phyloP scores from a whole-genome alignment of 2,888 invertebrate genomes.

The Limenitis camilla region DNA sequence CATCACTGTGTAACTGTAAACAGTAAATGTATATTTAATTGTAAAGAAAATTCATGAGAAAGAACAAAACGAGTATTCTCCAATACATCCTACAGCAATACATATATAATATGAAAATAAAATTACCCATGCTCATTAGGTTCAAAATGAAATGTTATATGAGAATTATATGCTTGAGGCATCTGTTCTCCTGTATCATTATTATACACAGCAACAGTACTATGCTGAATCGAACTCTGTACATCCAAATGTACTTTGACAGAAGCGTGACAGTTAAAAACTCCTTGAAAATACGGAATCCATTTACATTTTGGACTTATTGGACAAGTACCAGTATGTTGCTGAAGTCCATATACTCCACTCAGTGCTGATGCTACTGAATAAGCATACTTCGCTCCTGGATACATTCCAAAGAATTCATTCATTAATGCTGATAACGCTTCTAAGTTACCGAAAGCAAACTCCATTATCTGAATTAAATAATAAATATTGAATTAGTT shows the following conservation, averaged over 20 bases:
- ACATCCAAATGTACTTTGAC: conserved; percentile 60
- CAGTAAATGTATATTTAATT: background rate
- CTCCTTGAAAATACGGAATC: conserved; percentile 60
- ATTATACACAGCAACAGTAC: conserved; percentile 46
- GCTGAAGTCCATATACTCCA: conserved; percentile 44
- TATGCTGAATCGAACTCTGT: conserved; percentile 37
- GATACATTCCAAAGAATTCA: conserved; percentile 55
- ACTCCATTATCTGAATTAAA: conserved; percentile 47
- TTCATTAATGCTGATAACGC: conserved; percentile 53
- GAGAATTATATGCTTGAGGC: conserved; percentile 48
- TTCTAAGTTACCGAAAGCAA: conserved; percentile 52
- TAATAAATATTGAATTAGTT: background rate
- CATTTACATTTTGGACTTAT: conserved; percentile 49
- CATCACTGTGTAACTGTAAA: conserved; percentile 51
- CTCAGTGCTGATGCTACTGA: conserved; percentile 54
- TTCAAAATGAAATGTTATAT: conserved; percentile 48
- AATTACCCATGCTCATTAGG: conserved; percentile 53
- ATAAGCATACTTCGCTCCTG: conserved; percentile 48
- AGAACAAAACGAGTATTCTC: background rate
- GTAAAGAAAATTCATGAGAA: background rate
- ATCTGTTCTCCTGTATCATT: conserved; percentile 48
- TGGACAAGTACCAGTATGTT: conserved; percentile 36
- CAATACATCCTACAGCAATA: background rate
- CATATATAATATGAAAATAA: background rate
- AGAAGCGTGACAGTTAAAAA: conserved; percentile 50